Base-by-base conservation (phyloP, 2,888 invertebrate species). In the Drosophila atripex region DNA sequence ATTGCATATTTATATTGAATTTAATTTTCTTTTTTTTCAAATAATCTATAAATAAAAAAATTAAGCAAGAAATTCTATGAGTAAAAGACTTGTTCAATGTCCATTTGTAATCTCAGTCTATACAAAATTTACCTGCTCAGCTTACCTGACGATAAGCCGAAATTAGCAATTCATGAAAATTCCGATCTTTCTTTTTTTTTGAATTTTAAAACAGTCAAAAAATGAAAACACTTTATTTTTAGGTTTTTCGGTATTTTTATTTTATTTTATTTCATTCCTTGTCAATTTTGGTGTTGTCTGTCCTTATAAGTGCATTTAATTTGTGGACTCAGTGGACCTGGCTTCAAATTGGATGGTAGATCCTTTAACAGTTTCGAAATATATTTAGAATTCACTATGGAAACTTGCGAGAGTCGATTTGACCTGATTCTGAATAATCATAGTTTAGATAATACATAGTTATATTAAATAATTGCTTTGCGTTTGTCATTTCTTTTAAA, bases 401-500 rank as follows among this genome's bases (percentile, higher is more conserved):
- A 66, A 57, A 66, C 43, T 43, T 28, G 53, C 63, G 46, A 63
- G 45, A 63, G 50, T 50, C 23, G 32, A 38, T 35, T 54, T 49
- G 53, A 53, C 53, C 53, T 54, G 49, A 43, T 35, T 51, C 21
- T 9, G 45, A 51, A 64, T 39, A 7, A 38, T 61, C 43, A 60
- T 35, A 51, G 53, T 71, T 76, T 78, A 73, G 71, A 73, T 78
- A 80, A 78, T 82, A 86, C 76, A 86, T 53, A 64, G 18, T 79
- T 82, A 82, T 76, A 74, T 86, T 75, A 76, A 82, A 80, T 80
- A 85, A 80, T 89, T 88, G 86, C 86, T 79, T 87, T 82, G 77
- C 80, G 65, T 73, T 76, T 80, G 79, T 82, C 73, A 73, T 76
- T 78, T 76, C 75, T 82, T 79, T 77, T 76, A 77, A 88, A 88